These are phyloP conservation scores for Calephelis virginiensis DNA, from an alignment of 1,140 invertebrate species.

Conservation along the genomic window DNA sequence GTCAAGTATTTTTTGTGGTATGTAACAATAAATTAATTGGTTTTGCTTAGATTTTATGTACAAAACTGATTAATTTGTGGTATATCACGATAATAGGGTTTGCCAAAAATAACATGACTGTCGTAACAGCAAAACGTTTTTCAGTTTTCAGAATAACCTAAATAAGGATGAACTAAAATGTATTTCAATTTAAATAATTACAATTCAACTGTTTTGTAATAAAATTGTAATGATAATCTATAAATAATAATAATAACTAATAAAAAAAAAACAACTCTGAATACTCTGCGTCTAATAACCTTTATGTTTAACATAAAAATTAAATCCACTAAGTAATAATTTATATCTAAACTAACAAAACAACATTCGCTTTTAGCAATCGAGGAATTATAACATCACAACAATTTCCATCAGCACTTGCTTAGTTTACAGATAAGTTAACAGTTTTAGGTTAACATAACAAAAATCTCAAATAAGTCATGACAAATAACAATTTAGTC, in stretches of 20 bases:
- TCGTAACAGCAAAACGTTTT: neutral
- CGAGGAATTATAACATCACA: constrained; percentile 49
- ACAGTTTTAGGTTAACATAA: no score
- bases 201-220: neutral
- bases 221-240: neutral
- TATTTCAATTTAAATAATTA: neutral
- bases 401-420: constrained; percentile 57
- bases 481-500: no score
- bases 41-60: no score
- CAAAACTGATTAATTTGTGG: no score
- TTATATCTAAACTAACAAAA: constrained; percentile 52
- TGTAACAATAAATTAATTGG: no score
- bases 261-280: constrained; percentile 27
- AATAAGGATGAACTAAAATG: neutral
- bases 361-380: constrained; percentile 58
- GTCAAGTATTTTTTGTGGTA: no score
- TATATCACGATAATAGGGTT: no score
- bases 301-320: constrained; percentile 49
- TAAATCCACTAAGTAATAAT: constrained; percentile 59
- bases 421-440: constrained; percentile 17
- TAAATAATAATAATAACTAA: constrained; percentile 18
- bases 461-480: no score
- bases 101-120: no score
- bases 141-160: neutral
- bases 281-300: constrained; percentile 11